phyloP scores from a whole-genome alignment of 2,888 invertebrate genomes.

The Atherix ibis region DNA sequence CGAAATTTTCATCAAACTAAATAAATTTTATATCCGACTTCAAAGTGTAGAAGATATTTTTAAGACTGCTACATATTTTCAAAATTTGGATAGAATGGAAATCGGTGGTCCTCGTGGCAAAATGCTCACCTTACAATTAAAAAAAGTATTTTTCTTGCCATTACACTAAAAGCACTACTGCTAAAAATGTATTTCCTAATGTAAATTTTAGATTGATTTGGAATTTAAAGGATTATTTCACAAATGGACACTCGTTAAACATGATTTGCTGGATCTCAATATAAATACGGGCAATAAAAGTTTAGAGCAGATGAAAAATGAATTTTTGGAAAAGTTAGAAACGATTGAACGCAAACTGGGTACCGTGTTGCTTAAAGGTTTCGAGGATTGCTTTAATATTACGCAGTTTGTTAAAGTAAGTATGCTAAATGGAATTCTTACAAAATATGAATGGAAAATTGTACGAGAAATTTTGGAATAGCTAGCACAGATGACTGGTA shows the following conservation, averaged over 20 bases:
- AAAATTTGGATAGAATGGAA: slow-evolving; percentile 77
- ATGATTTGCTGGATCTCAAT: too few species aligned
- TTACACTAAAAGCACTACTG: neutral
- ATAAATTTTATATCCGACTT: too few species aligned
- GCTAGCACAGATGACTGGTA: too few species aligned
- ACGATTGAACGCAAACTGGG: slow-evolving; percentile 39
- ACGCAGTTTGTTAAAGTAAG: slow-evolving; percentile 40
- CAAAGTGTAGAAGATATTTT: too few species aligned
- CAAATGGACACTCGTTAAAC: too few species aligned
- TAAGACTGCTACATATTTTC: slow-evolving; percentile 67
- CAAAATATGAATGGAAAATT: too few species aligned
- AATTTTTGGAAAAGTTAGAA: slow-evolving; percentile 29
- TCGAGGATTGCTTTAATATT: slow-evolving; percentile 41
- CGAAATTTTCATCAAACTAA: too few species aligned
- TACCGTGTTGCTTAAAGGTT: slow-evolving; percentile 40
- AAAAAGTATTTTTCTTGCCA: slow-evolving; percentile 16
- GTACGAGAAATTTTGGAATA: too few species aligned
- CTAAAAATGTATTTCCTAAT: neutral
- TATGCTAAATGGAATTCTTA: too few species aligned
- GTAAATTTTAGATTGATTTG: slow-evolving; percentile 19
- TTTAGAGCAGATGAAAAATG: slow-evolving; percentile 35
- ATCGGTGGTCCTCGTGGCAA: slow-evolving; percentile 38
- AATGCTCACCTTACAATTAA: slow-evolving; percentile 22
- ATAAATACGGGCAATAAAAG: too few species aligned
- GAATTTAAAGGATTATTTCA: slow-evolving; percentile 26